A percentile compares a stretch with the other conserved stretches of the same genome.
phyloP scores from a whole-genome alignment of 2,113 vertebrate genomes.

The Larimichthys crocea region DNA sequence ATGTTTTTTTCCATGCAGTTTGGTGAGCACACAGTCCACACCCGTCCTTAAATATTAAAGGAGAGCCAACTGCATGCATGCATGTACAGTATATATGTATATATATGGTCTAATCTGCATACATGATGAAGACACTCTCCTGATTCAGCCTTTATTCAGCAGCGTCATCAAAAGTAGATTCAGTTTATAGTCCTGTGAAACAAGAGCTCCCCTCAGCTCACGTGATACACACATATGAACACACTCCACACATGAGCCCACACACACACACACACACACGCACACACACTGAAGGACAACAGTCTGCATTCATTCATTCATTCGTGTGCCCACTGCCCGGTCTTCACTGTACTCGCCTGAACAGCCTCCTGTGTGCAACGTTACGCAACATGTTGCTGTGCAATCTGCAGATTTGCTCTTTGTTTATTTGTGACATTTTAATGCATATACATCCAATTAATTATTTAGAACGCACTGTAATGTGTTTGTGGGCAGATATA shows the following conservation, averaged over 20 bases:
- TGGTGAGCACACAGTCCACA: background rate
- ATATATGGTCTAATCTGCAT: background rate
- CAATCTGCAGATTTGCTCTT: slow-evolving; percentile 18
- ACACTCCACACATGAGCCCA: background rate
- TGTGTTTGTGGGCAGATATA: background rate
- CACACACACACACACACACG: slow-evolving; percentile 3
- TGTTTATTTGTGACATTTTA: background rate
- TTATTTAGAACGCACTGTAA: background rate
- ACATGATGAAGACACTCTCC: background rate
- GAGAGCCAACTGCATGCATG: background rate
- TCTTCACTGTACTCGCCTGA: slow-evolving; percentile 21
- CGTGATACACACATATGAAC: slow-evolving; percentile 33
- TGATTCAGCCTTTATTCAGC: background rate
- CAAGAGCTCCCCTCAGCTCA: slow-evolving; percentile 44
- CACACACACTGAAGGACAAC: slow-evolving; percentile 49
- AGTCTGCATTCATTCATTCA: slow-evolving; percentile 65
- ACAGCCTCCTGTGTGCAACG: slow-evolving; percentile 41
- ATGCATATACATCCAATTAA: background rate
- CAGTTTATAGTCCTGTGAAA: slow-evolving; percentile 9
- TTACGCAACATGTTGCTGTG: slow-evolving; percentile 50
- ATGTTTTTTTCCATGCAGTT: background rate
- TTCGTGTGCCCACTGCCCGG: slow-evolving; percentile 38
- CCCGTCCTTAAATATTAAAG: background rate
- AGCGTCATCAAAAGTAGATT: background rate
- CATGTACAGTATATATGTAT: too few relatives aligned